Evolutionary conservation across 2,888 invertebrate genomes (phyloP).

Genomic region (Lepas anatifera): DNA sequence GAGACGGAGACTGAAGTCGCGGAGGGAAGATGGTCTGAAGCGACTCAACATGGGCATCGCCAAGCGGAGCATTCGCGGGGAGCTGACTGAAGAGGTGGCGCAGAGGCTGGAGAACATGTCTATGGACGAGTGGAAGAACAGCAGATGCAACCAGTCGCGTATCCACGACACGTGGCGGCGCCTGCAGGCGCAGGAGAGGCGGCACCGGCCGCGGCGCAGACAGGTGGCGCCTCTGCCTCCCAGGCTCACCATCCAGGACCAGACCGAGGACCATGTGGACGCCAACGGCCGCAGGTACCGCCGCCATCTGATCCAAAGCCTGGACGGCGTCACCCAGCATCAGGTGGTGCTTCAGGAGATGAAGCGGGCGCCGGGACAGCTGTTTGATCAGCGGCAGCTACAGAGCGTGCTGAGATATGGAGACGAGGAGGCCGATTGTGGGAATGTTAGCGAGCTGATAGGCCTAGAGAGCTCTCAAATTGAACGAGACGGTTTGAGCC

Average conservation of each 20-base stretch:
- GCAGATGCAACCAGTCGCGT: neutral
- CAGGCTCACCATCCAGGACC: neutral
- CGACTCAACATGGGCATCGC: neutral
- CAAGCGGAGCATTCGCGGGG: neutral
- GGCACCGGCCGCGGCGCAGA: conserved; percentile 12
- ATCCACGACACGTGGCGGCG: conserved; percentile 6
- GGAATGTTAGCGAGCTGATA: conserved; percentile 11
- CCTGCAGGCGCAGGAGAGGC: conserved; percentile 14
- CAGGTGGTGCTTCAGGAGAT: conserved; percentile 18
- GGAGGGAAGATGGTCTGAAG: neutral
- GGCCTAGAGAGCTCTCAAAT: conserved; percentile 14
- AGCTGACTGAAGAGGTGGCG: neutral
- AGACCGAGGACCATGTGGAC: neutral
- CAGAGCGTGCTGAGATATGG: neutral
- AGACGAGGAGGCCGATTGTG: neutral
- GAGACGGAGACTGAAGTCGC: neutral
- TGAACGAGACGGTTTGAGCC: conserved; percentile 16
- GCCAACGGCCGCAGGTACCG: neutral
- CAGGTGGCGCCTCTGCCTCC: neutral
- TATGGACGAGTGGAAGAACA: conserved; percentile 9
- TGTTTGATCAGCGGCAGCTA: neutral
- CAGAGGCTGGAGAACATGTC: conserved; percentile 4
- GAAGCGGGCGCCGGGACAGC: neutral
- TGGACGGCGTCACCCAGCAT: conserved; percentile 15
- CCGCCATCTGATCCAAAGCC: conserved; percentile 14